Evolutionary conservation across 2,113 vertebrate species (phyloP).

Genomic region (Chaetodon trifascialis): DNA sequence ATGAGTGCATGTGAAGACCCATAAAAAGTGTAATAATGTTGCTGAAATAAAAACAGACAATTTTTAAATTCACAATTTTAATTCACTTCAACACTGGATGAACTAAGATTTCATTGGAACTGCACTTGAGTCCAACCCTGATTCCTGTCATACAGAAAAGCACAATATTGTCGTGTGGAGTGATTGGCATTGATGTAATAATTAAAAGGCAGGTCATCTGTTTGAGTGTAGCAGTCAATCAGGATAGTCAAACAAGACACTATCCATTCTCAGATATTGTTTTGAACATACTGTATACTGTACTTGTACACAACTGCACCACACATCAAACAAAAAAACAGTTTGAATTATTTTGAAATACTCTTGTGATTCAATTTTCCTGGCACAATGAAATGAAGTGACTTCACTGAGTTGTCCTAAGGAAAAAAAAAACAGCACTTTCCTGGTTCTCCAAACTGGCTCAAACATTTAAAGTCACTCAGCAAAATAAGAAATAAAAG

Average conservation of each 20-base stretch:
- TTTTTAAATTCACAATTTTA: slow-evolving; percentile 78
- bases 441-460: slow-evolving; percentile 68
- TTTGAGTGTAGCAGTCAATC: slow-evolving; percentile 67
- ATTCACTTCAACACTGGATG: slow-evolving; percentile 80
- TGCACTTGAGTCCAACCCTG: slow-evolving; percentile 77
- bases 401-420: slow-evolving; percentile 59
- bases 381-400: slow-evolving; percentile 51
- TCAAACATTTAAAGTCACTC: slow-evolving; percentile 77
- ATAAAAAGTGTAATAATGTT: neutral
- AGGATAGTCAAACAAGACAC: slow-evolving; percentile 40
- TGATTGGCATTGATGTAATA: slow-evolving; percentile 34
- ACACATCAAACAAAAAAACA: slow-evolving; percentile 51
- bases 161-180: slow-evolving; percentile 55
- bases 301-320: slow-evolving; percentile 70
- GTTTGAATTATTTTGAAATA: slow-evolving; percentile 70
- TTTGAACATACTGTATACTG: slow-evolving; percentile 55
- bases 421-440: slow-evolving; percentile 15
- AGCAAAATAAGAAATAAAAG: slow-evolving; percentile 63
- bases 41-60: slow-evolving; percentile 48
- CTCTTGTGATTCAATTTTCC: slow-evolving; percentile 56
- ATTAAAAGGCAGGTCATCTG: slow-evolving; percentile 64
- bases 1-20: neutral
- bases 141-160: slow-evolving; percentile 79
- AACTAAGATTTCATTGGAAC: slow-evolving; percentile 71
- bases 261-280: slow-evolving; percentile 55